These are phyloP conservation scores for Acropternis orthonyx DNA, from an alignment of 2,797 vertebrate genomes.

Conservation along the genomic window DNA sequence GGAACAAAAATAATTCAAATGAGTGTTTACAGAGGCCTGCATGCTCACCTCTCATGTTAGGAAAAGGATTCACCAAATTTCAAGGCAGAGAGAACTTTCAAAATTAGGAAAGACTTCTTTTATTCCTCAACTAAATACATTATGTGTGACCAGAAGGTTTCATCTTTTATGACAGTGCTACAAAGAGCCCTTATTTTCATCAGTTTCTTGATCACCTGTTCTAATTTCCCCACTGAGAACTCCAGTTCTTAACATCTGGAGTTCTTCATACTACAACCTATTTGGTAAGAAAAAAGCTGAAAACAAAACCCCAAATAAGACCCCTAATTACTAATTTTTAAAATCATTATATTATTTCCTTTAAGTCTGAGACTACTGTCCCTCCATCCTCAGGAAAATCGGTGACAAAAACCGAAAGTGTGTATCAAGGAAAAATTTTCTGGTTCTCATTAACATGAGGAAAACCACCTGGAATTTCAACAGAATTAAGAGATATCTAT, in stretches of 20 bases:
- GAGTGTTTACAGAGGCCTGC: not conserved
- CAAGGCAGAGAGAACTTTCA: not conserved
- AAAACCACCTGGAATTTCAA: conserved; percentile 1
- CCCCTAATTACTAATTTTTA: not conserved
- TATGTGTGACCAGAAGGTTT: not conserved
- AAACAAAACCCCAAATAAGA: not conserved
- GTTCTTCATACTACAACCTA: not conserved
- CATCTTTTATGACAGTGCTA: not conserved
- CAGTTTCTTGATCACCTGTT: not conserved
- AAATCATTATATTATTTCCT: not conserved
- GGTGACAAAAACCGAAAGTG: not conserved
- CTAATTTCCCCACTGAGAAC: conserved; percentile 18
- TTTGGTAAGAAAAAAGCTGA: not conserved
- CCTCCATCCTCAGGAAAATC: not conserved
- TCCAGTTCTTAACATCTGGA: conserved; percentile 21
- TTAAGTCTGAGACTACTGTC: not conserved
- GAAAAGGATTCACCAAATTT: not conserved
- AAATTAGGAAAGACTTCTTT: not conserved
- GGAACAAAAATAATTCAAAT: not conserved
- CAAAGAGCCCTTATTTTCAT: not conserved
- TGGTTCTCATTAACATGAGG: not conserved
- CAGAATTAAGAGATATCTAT: not conserved
- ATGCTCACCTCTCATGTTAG: not conserved
- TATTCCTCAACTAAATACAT: not conserved
- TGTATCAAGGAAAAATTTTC: not conserved